A percentile compares a stretch with the other conserved stretches of the same genome.
These are phyloP conservation scores for Corynorhinus townsendii DNA, from an alignment of 2,113 vertebrate genomes.

Conservation along the genomic window DNA sequence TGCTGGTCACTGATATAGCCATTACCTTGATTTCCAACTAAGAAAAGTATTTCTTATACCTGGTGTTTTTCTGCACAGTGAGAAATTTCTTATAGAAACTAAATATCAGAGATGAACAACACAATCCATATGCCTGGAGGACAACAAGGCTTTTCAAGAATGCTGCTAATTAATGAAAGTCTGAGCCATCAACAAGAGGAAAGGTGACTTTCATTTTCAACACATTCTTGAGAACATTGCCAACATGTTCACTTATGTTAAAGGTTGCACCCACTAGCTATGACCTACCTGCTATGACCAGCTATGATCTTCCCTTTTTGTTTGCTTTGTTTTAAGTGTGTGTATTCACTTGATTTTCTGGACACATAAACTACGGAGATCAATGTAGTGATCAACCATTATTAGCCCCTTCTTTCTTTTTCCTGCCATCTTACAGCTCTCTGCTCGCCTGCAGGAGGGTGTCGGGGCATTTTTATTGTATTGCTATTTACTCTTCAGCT, in stretches of 20 bases:
- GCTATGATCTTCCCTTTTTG: neutral
- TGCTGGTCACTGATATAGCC: neutral
- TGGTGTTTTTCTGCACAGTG: neutral
- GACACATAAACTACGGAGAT: constrained; percentile 40
- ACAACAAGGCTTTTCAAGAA: constrained; percentile 4
- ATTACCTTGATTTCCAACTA: neutral
- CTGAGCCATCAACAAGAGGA: neutral
- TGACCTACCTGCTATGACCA: neutral
- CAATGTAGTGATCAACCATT: constrained; percentile 50
- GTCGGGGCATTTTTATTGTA: constrained; percentile 51
- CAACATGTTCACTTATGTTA: neutral
- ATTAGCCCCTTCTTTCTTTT: constrained; percentile 56
- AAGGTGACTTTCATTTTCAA: constrained; percentile 43
- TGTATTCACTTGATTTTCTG: constrained; percentile 27
- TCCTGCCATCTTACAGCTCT: neutral
- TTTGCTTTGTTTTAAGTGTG: neutral
- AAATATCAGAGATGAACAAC: neutral
- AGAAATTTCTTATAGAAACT: neutral
- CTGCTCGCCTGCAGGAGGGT: constrained; percentile 26
- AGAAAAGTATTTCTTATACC: neutral
- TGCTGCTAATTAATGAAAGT: constrained; percentile 38
- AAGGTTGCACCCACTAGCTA: neutral
- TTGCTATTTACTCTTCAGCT: constrained; percentile 48
- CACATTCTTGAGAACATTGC: neutral
- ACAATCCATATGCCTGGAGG: neutral